These are phyloP conservation scores for Phymanthus crucifer DNA, from an alignment of 92 coral and sea anemone species.

Conservation along the genomic window DNA sequence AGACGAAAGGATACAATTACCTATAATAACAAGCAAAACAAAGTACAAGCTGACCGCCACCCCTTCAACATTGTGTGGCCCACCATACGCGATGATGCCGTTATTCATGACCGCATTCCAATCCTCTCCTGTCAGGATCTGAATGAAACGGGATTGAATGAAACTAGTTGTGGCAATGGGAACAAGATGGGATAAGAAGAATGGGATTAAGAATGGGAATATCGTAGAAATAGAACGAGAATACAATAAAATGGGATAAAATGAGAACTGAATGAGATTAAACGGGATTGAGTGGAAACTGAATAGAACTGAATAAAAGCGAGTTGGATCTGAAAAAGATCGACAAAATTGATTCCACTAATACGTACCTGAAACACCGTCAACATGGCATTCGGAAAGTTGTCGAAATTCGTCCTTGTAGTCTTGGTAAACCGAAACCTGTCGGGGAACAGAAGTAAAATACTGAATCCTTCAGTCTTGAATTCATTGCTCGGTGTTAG, in stretches of 20 bases:
- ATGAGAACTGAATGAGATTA: too few species aligned
- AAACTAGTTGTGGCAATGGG: not conserved
- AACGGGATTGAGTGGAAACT: not conserved
- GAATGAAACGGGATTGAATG: not conserved
- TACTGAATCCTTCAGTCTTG: not conserved
- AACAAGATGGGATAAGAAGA: not conserved
- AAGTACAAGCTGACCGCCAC: constrained; percentile 84
- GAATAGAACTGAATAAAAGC: too few species aligned
- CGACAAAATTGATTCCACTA: too few species aligned
- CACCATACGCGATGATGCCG: constrained; percentile 83
- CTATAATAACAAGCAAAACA: constrained; percentile 86
- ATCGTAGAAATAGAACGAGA: too few species aligned
- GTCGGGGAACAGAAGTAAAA: not conserved
- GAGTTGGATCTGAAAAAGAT: not conserved
- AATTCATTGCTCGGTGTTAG: not conserved
- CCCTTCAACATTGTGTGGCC: constrained; percentile 54
- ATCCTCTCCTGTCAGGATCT: constrained; percentile 98
- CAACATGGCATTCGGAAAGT: constrained; percentile 94
- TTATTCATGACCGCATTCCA: constrained; percentile 95
- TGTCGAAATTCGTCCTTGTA: constrained; percentile 89
- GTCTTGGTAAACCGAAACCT: constrained; percentile 61
- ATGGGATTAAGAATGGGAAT: too few species aligned
- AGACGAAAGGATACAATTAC: constrained; percentile 92
- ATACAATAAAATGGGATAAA: too few species aligned
- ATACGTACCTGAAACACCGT: constrained; percentile 99